Evolutionary conservation across 2,888 invertebrate species (phyloP).

Genomic region (Gortyna flavago): DNA sequence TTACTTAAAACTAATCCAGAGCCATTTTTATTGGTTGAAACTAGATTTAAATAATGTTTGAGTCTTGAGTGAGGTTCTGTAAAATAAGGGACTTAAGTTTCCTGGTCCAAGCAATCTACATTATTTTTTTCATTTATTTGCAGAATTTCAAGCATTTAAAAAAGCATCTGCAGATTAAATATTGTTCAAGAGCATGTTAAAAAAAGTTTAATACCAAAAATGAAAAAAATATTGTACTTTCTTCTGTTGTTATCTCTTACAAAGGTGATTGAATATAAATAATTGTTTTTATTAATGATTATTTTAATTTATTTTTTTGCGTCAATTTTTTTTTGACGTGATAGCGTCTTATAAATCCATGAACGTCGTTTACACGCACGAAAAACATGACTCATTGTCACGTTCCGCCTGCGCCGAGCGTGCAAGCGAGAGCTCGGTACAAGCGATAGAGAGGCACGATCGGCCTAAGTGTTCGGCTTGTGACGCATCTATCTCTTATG

Average conservation of each 20-base stretch:
- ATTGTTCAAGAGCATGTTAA: conserved; percentile 50
- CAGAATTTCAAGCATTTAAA: conserved; percentile 60
- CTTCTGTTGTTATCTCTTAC: conserved; percentile 29
- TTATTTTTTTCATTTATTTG: conserved; percentile 62
- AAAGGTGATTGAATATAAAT: conserved; percentile 44
- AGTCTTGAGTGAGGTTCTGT: neutral
- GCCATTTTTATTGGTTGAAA: neutral
- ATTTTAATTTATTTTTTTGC: neutral
- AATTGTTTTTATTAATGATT: neutral
- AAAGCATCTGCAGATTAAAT: conserved; percentile 55
- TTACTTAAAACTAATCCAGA: neutral
- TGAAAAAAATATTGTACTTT: conserved; percentile 59
- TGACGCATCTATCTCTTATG: too few relatives aligned
- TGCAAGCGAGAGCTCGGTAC: too few relatives aligned
- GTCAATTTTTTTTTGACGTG: conserved; percentile 20
- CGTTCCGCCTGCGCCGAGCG: too few relatives aligned
- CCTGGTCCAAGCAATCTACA: conserved; percentile 23
- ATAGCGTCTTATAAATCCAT: too few relatives aligned
- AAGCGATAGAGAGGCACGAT: too few relatives aligned
- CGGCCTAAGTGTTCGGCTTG: too few relatives aligned
- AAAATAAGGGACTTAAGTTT: neutral
- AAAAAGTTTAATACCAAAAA: conserved; percentile 42
- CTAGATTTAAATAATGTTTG: neutral
- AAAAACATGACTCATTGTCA: too few relatives aligned
- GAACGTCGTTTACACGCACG: too few relatives aligned